Evolutionary conservation across 2,888 invertebrate species (phyloP).

Genomic region (Gortyna flavago): DNA sequence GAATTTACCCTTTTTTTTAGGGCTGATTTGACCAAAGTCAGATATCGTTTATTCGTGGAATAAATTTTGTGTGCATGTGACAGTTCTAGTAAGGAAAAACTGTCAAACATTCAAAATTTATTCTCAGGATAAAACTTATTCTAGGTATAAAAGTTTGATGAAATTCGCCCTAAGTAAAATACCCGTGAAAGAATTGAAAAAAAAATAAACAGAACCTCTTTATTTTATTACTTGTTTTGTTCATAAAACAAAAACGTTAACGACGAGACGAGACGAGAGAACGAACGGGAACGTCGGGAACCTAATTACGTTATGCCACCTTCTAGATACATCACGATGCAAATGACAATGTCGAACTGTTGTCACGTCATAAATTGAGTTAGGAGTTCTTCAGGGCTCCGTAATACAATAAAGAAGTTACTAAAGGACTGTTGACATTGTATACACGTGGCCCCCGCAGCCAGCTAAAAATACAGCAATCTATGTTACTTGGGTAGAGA

Average conservation of each 20-base stretch:
- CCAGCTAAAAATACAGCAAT: constrained; percentile 5
- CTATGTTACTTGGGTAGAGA: background rate
- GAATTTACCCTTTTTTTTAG: too few relatives aligned
- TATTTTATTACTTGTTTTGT: background rate
- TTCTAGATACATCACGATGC: constrained; percentile 39
- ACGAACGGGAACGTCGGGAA: background rate
- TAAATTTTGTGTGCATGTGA: too few relatives aligned
- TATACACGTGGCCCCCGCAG: too few relatives aligned
- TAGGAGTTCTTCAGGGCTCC: constrained; percentile 35
- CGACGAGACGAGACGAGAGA: background rate
- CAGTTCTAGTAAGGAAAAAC: too few relatives aligned
- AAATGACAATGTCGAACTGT: constrained; percentile 42
- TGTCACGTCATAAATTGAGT: constrained; percentile 57
- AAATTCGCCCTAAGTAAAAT: background rate
- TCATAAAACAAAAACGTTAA: constrained; percentile 1
- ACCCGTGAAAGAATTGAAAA: background rate
- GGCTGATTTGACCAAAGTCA: too few relatives aligned
- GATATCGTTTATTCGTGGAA: too few relatives aligned
- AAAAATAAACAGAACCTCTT: background rate
- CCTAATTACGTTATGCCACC: constrained; percentile 9
- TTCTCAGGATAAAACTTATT: too few relatives aligned
- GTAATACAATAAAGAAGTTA: constrained; percentile 17
- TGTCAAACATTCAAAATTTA: too few relatives aligned
- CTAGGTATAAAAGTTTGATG: too few relatives aligned
- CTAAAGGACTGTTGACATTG: background rate